Percentiles rank a stretch among this genome's conserved stretches.
Evolutionary conservation across 92 coral and sea anemone genomes (phyloP).

Genomic region (Phenganax stokvisi): DNA sequence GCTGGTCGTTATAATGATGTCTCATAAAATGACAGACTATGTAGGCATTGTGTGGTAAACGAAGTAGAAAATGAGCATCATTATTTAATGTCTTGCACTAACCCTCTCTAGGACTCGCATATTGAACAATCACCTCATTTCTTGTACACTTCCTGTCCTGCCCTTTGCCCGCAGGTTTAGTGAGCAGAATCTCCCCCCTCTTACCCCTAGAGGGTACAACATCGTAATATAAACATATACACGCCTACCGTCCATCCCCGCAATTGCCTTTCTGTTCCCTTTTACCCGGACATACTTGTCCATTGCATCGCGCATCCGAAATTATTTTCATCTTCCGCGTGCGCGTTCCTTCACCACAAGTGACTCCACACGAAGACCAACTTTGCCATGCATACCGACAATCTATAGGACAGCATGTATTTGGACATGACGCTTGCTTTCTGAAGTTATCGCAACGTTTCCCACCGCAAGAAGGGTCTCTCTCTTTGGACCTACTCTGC

Average conservation of each 20-base stretch:
- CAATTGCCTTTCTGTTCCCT: constrained; percentile 15
- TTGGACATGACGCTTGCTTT: constrained; percentile 54
- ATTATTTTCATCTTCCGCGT: constrained; percentile 30
- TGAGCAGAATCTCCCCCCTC: too few relatives aligned
- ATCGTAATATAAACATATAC: background rate
- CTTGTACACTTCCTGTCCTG: too few relatives aligned
- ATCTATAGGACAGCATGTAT: constrained; percentile 59
- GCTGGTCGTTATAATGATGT: too few relatives aligned
- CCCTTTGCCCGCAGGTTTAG: too few relatives aligned
- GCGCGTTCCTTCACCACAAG: constrained; percentile 49
- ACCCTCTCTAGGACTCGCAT: too few relatives aligned
- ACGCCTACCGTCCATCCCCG: constrained; percentile 44
- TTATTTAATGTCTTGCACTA: too few relatives aligned
- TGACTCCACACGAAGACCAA: constrained; percentile 34
- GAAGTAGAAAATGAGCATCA: too few relatives aligned
- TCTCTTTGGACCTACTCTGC: constrained; percentile 32
- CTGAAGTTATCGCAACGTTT: background rate
- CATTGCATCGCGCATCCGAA: constrained; percentile 43
- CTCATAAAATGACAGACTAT: too few relatives aligned
- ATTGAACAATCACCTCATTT: too few relatives aligned
- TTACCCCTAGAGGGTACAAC: too few relatives aligned
- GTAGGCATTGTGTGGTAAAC: too few relatives aligned
- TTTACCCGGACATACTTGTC: constrained; percentile 23
- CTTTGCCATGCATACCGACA: constrained; percentile 43
- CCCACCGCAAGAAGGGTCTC: constrained; percentile 33